Conservation (phyloP, 2,113 vertebrate genomes). For the Tonatia bakeri region DNA sequence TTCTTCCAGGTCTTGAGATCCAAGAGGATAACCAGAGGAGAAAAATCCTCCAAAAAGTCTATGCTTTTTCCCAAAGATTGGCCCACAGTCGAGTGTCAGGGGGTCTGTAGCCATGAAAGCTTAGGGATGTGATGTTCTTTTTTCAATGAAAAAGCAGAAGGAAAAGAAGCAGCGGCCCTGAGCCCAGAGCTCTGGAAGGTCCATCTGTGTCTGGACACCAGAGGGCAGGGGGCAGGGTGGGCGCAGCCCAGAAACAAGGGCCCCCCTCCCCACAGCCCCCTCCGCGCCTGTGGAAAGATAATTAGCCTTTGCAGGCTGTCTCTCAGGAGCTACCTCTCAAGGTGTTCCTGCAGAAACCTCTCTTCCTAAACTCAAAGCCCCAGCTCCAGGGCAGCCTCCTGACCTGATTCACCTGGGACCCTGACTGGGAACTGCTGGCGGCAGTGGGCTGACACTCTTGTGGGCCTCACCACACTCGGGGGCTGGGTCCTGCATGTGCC, state of each 20-base stretch:
- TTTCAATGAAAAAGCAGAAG: background rate
- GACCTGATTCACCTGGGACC: background rate
- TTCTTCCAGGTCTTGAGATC: background rate
- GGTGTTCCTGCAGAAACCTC: background rate
- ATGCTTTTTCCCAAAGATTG: background rate
- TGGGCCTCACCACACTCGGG: accelerated
- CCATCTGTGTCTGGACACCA: accelerated
- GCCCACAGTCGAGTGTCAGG: background rate
- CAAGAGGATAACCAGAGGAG: background rate
- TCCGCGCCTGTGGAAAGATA: too few relatives aligned
- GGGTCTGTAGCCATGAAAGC: background rate
- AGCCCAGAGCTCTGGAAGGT: background rate
- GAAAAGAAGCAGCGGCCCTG: background rate
- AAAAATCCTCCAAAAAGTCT: background rate
- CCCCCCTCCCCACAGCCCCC: background rate
- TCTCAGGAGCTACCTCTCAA: background rate
- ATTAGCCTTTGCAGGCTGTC: background rate
- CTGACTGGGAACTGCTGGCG: accelerated
- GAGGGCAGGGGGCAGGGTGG: accelerated
- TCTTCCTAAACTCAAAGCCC: background rate
- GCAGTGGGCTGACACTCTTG: background rate
- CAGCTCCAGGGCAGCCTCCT: background rate
- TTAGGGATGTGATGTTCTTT: background rate
- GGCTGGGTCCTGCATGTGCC: accelerated
- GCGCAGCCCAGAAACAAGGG: accelerated